A percentile compares a stretch with the other conserved stretches of the same genome.
phyloP scores from a whole-genome alignment of 2,797 vertebrate genomes.

The Coccyzus lansbergi region DNA sequence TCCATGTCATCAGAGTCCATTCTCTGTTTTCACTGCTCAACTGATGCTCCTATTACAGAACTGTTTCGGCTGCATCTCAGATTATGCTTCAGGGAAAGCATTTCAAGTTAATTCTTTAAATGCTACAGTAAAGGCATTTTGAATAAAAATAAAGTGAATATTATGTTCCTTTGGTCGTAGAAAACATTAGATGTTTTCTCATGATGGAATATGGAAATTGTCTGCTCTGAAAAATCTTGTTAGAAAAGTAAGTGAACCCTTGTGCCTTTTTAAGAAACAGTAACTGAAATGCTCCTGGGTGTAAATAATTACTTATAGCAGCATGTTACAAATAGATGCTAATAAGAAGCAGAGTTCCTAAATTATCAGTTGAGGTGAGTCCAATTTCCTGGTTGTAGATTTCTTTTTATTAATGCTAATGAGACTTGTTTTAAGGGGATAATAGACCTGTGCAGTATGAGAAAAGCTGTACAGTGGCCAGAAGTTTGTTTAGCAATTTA shows the following conservation, averaged over 20 bases:
- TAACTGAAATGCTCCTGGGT: constrained; percentile 3
- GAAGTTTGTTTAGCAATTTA: neutral
- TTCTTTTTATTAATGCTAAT: constrained; percentile 39
- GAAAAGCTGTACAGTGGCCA: neutral
- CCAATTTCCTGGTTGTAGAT: constrained; percentile 52
- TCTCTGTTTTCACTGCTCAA: neutral
- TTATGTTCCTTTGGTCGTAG: neutral
- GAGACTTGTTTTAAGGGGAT: neutral
- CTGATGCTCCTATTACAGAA: neutral
- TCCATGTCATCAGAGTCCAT: neutral
- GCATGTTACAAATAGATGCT: constrained; percentile 51
- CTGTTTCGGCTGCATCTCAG: neutral
- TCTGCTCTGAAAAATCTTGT: neutral
- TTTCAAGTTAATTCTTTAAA: neutral
- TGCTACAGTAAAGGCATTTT: neutral
- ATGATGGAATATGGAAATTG: neutral
- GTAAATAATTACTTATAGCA: constrained; percentile 51
- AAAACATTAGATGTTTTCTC: neutral
- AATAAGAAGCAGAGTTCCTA: constrained; percentile 6
- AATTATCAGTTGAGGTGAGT: constrained; percentile 44
- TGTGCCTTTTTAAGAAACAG: neutral
- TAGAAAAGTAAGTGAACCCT: neutral
- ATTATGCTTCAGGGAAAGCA: neutral
- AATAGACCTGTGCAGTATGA: neutral
- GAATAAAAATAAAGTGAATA: neutral